A percentile compares a stretch with the other conserved stretches of the same genome.
phyloP scores from a whole-genome alignment of 2,797 vertebrate genomes.

The Acipenser ruthenus region DNA sequence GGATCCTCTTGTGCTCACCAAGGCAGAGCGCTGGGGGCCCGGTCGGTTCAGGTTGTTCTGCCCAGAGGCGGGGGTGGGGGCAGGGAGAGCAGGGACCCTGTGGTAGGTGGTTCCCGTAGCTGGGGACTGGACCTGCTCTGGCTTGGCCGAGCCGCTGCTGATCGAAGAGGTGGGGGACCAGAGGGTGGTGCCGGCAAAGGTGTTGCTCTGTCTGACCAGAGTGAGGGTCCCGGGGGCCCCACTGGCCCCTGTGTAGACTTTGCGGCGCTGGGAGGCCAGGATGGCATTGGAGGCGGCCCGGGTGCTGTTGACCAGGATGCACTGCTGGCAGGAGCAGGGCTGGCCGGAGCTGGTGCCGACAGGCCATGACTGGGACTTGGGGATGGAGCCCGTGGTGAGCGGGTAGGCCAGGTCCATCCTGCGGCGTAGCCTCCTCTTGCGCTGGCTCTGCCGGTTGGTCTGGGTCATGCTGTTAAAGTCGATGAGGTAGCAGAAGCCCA shows the following conservation, averaged over 20 bases:
- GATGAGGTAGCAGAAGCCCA: conserved; percentile 93
- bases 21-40: conserved; percentile 69
- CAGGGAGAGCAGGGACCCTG: conserved; percentile 52
- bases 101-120: conserved; percentile 50
- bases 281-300: conserved; percentile 87
- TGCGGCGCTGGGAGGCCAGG: conserved; percentile 80
- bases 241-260: conserved; percentile 51
- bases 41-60: conserved; percentile 95
- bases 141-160: conserved; percentile 41
- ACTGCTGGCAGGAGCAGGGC: conserved; percentile 85
- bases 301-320: conserved; percentile 86
- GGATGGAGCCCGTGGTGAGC: conserved; percentile 89
- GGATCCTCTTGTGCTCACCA: conserved; percentile 64
- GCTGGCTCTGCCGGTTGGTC: conserved; percentile 88
- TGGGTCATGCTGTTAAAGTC: conserved; percentile 95
- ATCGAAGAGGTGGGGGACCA: conserved; percentile 64
- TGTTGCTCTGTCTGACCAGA: conserved; percentile 76
- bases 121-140: conserved; percentile 57
- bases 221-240: conserved; percentile 40
- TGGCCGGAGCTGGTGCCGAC: conserved; percentile 80
- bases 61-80: conserved; percentile 61
- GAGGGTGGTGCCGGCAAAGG: conserved; percentile 69
- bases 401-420: conserved; percentile 94
- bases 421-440: conserved; percentile 78
- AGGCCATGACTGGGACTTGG: conserved; percentile 93